Conservation (phyloP, 2,888 invertebrate genomes). For the Tetranychus piercei region DNA sequence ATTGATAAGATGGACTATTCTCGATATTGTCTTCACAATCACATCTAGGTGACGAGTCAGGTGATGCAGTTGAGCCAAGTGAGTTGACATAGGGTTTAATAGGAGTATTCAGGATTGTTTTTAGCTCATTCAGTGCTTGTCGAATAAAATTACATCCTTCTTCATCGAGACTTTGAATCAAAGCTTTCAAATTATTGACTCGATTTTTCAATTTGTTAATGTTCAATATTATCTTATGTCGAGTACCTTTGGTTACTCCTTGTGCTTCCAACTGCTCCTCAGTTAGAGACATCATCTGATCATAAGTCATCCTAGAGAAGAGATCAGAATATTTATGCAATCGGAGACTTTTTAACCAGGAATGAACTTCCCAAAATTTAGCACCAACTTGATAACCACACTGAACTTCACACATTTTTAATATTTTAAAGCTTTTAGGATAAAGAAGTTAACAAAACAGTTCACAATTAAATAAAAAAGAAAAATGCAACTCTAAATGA, state of each 20-base stretch:
- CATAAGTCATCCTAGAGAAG: slow-evolving; percentile 73
- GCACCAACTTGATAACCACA: not conserved
- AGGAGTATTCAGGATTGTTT: slow-evolving; percentile 6
- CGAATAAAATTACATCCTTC: slow-evolving; percentile 6
- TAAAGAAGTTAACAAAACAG: not conserved
- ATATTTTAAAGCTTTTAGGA: not conserved
- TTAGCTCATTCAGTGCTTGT: slow-evolving; percentile 9
- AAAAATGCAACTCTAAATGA: not conserved
- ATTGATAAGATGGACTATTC: not conserved
- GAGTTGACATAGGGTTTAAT: slow-evolving; percentile 1
- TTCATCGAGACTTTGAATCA: slow-evolving; percentile 6
- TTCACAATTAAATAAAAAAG: not conserved
- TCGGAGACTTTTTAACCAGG: slow-evolving; percentile 79
- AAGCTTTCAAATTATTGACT: slow-evolving; percentile 2
- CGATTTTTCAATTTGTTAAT: slow-evolving; percentile 10
- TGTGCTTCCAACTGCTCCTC: slow-evolving; percentile 54
- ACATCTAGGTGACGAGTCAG: not conserved
- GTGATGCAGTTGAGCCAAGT: not conserved
- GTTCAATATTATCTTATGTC: slow-evolving; percentile 53
- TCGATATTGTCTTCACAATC: not conserved
- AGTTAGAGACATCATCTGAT: slow-evolving; percentile 73
- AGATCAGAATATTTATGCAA: slow-evolving; percentile 89
- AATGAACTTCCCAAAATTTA: slow-evolving; percentile 39
- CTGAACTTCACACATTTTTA: not conserved
- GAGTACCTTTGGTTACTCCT: slow-evolving; percentile 80